Percentiles rank a stretch among this genome's conserved stretches.
Evolutionary conservation across 2,113 vertebrate species (phyloP).

Genomic region (Polypterus bichir): DNA sequence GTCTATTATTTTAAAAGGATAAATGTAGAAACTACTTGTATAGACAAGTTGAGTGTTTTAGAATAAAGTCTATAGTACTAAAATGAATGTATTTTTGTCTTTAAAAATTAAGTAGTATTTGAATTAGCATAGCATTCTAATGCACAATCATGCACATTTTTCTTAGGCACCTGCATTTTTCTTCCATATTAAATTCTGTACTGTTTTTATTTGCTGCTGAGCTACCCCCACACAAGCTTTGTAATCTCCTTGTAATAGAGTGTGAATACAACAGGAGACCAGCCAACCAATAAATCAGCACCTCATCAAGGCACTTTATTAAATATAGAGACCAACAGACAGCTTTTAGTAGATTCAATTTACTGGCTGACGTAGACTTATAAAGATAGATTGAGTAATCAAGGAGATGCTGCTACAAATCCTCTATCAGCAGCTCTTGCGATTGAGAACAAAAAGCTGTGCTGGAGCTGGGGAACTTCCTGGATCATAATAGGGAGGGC

Average conservation of each 20-base stretch:
- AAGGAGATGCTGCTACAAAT: constrained; percentile 45
- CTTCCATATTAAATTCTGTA: constrained; percentile 58
- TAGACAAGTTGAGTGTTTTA: too few species aligned
- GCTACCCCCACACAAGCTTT: constrained; percentile 52
- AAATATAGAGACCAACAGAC: constrained; percentile 68
- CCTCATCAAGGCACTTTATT: constrained; percentile 64
- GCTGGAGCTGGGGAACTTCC: constrained; percentile 20
- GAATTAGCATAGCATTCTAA: too few species aligned
- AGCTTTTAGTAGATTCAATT: constrained; percentile 69
- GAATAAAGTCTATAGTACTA: too few species aligned
- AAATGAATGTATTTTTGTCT: too few species aligned
- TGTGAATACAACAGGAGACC: constrained; percentile 49
- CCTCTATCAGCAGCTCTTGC: constrained; percentile 21
- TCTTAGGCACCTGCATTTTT: constrained; percentile 26
- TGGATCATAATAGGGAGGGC: too few species aligned
- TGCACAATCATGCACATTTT: too few species aligned
- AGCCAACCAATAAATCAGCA: constrained; percentile 56
- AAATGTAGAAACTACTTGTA: too few species aligned
- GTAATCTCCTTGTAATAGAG: constrained; percentile 66
- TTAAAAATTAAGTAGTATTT: too few species aligned
- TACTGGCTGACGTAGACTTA: constrained; percentile 57
- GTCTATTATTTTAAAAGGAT: too few species aligned
- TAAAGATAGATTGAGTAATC: constrained; percentile 66
- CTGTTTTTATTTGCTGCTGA: constrained; percentile 58
- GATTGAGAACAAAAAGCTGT: constrained; percentile 12